Evolutionary conservation across 2,797 vertebrate species (phyloP), one percentile per base, ranked within the genome.

Genomic region (Myotis planiceps): DNA sequence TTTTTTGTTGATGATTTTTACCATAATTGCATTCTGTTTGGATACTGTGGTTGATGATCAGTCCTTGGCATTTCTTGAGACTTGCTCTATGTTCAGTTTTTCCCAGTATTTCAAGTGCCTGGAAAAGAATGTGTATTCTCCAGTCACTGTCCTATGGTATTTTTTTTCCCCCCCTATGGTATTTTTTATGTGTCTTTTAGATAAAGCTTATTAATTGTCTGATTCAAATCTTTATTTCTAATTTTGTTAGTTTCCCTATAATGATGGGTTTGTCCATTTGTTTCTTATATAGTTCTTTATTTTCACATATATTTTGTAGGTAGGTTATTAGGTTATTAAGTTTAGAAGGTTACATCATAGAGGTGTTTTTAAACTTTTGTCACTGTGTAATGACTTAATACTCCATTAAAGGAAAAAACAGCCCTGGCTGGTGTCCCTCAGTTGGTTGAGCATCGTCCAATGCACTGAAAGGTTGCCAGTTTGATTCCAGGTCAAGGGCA

Each of bases 31-130:
- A 47, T 88, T 88, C 18, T 55, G 6, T 68, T 93, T 23, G 55
- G 47, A 45, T 75, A 68, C n/a, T 68, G 25, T 82, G 49, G 25
- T 58, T 82, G n/a, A 75, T 88, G 85, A 47, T 83, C 58, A 82
- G 8, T 82, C 68, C 49, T 93, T 88, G 92, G 49, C 81, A 85
- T 68, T 83, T 84, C 47, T n/a, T 92, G 25, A 75, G 47, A 75
- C 18, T 55, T 82, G 25, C 25, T 58, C 18, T 58, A 1, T 39
- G 19, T 88, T 82, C 2, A 0, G 13, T n/a, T 82, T 88, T 66
- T 66, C 42, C 29, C n/a, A 68, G 32, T 88, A 27, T 83, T 82
- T 75, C 39, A 88, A 68, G 18, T 68, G 42, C 60, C 66, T 16
- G 3, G 23, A 32, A 49, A 93, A 49, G n/a, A 76, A 32, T n/a